Percentiles rank a stretch among this genome's conserved stretches.
These are phyloP conservation scores for Varroa destructor DNA, from an alignment of 1,140 invertebrate species.

Conservation along the genomic window DNA sequence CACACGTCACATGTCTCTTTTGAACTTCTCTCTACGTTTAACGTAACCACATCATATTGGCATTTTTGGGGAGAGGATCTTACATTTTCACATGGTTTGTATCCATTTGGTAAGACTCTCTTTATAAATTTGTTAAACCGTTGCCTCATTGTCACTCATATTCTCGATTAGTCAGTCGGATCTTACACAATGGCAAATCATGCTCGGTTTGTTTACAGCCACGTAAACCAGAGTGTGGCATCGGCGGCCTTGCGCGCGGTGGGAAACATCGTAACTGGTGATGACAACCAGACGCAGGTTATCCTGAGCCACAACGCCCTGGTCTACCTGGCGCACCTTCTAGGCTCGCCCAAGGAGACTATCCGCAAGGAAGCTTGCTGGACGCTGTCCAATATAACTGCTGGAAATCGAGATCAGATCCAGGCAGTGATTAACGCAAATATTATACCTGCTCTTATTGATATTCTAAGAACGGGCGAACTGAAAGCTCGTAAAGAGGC, in stretches of 20 bases:
- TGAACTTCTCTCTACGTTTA: too few species aligned
- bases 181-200: background rate
- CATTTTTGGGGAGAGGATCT: background rate
- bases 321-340: constrained; percentile 64
- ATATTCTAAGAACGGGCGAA: constrained; percentile 76
- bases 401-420: constrained; percentile 84
- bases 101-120: too few species aligned
- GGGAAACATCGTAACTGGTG: constrained; percentile 94
- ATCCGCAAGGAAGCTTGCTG: constrained; percentile 93
- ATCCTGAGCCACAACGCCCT: constrained; percentile 79
- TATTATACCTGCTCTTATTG: constrained; percentile 80
- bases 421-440: constrained; percentile 88
- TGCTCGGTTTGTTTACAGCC: constrained; percentile 47
- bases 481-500: constrained; percentile 95
- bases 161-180: too few species aligned
- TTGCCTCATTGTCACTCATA: too few species aligned
- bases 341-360: constrained; percentile 64
- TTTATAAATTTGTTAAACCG: too few species aligned
- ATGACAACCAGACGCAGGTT: constrained; percentile 91
- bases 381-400: constrained; percentile 96
- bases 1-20: too few species aligned
- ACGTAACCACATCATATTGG: too few species aligned
- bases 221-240: constrained; percentile 76
- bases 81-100: too few species aligned
- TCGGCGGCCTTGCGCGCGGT: constrained; percentile 86